Base-by-base conservation (phyloP, 92 coral and sea anemone species). In the Porites cylindrica region DNA sequence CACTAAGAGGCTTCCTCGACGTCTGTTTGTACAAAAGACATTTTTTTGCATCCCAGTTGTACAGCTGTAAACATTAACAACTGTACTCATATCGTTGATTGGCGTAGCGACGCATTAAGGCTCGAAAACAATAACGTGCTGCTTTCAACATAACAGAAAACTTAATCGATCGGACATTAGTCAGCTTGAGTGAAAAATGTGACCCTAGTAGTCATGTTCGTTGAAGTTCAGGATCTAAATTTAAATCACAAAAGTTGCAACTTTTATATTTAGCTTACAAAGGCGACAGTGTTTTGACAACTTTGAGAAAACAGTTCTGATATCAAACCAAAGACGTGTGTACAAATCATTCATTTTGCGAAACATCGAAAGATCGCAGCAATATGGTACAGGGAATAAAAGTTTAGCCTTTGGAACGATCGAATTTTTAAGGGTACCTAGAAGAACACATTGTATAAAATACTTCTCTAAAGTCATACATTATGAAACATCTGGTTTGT, bases 11-110 rank as follows among this genome's bases (percentile, higher is more conserved):
- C 21, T 38, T 13, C 10, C 26, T 70, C 29, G 47, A 3, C 47
- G 53, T 81, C 6, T 81, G 77, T 69, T 81, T 67, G 85, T 58
- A 70, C 69, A 53, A 38, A 70, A 72, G 77, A 58, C 66, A 70
- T 82, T 21, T 23, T 70, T 70, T 58, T 54, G 69, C 19, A 82
- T 58, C 86, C 61, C 66, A 56, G 86, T 70, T 18, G 70, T n/a
- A 58, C 78, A 26, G 26, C 70, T 54, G 76, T 26, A 56, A 82
- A 70, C 60, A 32, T 19, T 2, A 1, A 70, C 24, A 18, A 60
- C 52, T 29, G 64, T 17, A 29, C 58, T n/a, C 19, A 59, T 38
- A 70, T n/a, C 47, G 19, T 32, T 7, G 54, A 70, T 18, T 32
- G 50, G 0, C 52, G 13, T 32, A 20, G 0, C 52, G 13, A 8